These are phyloP conservation scores for Morone saxatilis DNA, from an alignment of 2,113 vertebrate species.

Conservation along the genomic window DNA sequence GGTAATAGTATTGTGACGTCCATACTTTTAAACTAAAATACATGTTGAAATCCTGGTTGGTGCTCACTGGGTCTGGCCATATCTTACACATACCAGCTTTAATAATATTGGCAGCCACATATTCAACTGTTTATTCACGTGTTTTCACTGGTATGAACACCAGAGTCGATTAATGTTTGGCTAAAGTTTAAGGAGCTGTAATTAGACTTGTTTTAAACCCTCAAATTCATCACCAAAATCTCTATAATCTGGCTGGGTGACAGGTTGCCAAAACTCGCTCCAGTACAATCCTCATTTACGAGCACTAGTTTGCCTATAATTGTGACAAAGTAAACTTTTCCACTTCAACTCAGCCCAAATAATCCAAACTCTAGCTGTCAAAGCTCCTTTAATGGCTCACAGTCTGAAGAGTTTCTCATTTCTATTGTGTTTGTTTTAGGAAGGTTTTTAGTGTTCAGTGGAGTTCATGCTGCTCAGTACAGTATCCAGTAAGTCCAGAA, in stretches of 20 bases:
- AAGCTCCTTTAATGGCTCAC: background rate
- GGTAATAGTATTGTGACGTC: too few species aligned
- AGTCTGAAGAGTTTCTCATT: background rate
- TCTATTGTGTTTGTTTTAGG: conserved; percentile 3
- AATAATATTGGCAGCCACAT: background rate
- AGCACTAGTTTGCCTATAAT: background rate
- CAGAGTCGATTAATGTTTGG: background rate
- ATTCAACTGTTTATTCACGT: background rate
- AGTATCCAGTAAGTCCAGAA: too few species aligned
- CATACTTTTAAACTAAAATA: too few species aligned
- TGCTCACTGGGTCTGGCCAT: too few species aligned
- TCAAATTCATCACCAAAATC: background rate
- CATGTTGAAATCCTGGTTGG: too few species aligned
- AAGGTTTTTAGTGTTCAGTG: background rate
- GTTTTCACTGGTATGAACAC: background rate
- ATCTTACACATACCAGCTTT: too few species aligned
- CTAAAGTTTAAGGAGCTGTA: background rate
- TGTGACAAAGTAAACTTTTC: conserved; percentile 27
- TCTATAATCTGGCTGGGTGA: background rate
- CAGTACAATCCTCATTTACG: conserved; percentile 2
- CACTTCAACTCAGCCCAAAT: conserved; percentile 17
- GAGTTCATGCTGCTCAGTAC: background rate
- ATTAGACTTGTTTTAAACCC: background rate
- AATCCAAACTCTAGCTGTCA: conserved; percentile 6
- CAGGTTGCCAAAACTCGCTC: background rate